Percentiles rank a stretch among this genome's conserved stretches.
These are phyloP conservation scores for Campylomormyrus numenius DNA, from an alignment of 2,113 vertebrate genomes.

Conservation along the genomic window DNA sequence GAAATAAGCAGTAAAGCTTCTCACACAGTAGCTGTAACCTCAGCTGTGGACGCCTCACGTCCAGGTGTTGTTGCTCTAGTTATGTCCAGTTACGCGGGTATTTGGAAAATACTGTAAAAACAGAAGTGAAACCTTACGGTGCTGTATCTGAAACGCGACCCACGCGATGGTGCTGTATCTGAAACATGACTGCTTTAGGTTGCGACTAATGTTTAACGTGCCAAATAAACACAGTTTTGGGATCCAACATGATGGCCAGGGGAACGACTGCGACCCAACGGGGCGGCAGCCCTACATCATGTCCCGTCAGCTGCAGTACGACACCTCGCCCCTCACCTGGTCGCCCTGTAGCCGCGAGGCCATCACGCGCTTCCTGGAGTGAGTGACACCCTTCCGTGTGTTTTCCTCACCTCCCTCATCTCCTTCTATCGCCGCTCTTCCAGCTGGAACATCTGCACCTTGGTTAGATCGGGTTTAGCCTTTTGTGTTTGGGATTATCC, in stretches of 20 bases:
- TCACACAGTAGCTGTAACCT: background rate
- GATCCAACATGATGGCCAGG: slow-evolving; percentile 91
- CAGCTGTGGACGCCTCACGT: background rate
- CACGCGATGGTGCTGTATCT: no score
- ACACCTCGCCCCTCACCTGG: slow-evolving; percentile 89
- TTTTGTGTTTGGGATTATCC: background rate
- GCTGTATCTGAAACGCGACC: no score
- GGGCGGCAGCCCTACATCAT: slow-evolving; percentile 84
- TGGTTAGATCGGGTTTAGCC: background rate
- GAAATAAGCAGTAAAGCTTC: background rate
- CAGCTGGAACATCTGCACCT: background rate
- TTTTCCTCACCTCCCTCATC: background rate
- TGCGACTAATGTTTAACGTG: background rate
- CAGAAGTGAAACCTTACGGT: background rate
- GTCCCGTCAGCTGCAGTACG: slow-evolving; percentile 90
- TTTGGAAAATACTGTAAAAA: background rate
- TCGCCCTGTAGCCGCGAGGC: slow-evolving; percentile 94
- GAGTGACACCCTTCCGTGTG: slow-evolving; percentile 45
- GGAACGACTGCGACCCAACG: slow-evolving; percentile 84
- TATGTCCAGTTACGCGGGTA: background rate
- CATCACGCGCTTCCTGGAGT: slow-evolving; percentile 96
- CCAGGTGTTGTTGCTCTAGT: background rate
- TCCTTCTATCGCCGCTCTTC: background rate
- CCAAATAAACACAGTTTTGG: slow-evolving; percentile 71
- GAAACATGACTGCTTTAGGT: background rate